Percentiles rank a stretch among this genome's conserved stretches.
These are phyloP conservation scores for Nycticorax nycticorax DNA, from an alignment of 2,113 vertebrate species.

Conservation along the genomic window DNA sequence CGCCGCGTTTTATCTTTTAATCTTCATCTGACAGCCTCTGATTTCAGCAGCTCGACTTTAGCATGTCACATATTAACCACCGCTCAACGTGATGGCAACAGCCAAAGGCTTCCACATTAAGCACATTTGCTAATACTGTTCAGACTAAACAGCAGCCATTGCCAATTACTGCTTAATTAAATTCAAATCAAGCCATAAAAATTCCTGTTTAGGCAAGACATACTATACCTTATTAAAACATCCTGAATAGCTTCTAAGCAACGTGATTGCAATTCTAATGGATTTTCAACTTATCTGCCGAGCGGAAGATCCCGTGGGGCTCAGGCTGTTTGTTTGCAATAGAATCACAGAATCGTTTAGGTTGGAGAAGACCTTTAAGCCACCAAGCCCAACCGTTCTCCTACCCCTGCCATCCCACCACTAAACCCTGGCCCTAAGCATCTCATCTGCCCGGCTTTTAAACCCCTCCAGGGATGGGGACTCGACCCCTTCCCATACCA, in stretches of 20 bases:
- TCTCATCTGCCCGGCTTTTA: too few relatives aligned
- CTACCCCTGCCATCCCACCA: too few relatives aligned
- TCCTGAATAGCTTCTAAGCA: background rate
- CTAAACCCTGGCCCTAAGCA: too few relatives aligned
- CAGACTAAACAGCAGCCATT: background rate
- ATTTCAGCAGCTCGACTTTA: background rate
- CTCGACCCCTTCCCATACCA: too few relatives aligned
- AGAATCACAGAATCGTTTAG: too few relatives aligned
- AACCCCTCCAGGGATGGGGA: too few relatives aligned
- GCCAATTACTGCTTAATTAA: background rate
- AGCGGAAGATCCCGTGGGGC: background rate
- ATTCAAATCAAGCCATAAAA: background rate
- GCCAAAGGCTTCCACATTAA: background rate
- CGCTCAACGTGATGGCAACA: accelerated
- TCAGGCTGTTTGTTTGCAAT: background rate
- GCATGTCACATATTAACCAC: background rate
- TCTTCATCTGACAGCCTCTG: background rate
- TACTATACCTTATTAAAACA: background rate
- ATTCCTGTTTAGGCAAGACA: background rate
- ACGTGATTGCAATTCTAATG: background rate
- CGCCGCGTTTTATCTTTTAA: background rate
- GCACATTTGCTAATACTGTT: background rate
- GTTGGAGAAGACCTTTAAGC: too few relatives aligned
- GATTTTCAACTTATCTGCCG: background rate
- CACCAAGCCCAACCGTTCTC: too few relatives aligned